Evolutionary conservation across 2,113 vertebrate genomes (phyloP).

Genomic region (Aphyosemion australe): DNA sequence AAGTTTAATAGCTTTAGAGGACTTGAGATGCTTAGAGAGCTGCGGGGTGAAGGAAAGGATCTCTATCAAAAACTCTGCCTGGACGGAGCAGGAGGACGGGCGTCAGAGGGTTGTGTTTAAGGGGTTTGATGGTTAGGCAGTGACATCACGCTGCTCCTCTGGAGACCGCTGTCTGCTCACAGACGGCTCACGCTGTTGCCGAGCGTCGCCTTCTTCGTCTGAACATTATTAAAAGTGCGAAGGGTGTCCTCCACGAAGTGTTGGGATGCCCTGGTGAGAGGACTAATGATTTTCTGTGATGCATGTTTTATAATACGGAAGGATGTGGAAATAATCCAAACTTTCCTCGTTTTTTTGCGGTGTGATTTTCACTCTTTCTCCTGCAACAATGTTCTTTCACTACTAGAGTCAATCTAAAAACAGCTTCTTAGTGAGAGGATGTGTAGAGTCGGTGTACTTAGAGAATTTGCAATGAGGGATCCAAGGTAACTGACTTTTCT

Average conservation of each 20-base stretch:
- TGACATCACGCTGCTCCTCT: constrained; percentile 55
- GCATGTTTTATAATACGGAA: constrained; percentile 1
- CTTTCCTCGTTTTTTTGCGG: not conserved
- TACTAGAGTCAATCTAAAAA: not conserved
- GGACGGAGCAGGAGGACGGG: constrained; percentile 28
- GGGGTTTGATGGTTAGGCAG: constrained; percentile 26
- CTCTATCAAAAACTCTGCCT: constrained; percentile 54
- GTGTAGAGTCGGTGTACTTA: too few relatives aligned
- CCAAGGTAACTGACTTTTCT: not conserved
- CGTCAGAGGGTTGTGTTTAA: constrained; percentile 40
- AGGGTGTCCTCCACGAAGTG: constrained; percentile 53
- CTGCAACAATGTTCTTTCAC: not conserved
- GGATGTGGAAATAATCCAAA: not conserved
- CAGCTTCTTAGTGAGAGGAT: too few relatives aligned
- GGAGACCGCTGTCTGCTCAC: too few relatives aligned
- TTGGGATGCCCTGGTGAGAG: constrained; percentile 44
- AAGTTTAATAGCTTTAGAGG: constrained; percentile 59
- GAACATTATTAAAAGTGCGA: constrained; percentile 64
- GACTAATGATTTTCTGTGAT: constrained; percentile 35
- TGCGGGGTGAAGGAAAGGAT: constrained; percentile 57
- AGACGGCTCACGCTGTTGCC: constrained; percentile 42
- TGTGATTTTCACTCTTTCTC: not conserved
- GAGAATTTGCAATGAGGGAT: too few relatives aligned
- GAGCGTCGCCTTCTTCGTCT: constrained; percentile 48
- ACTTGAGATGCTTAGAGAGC: constrained; percentile 51